These are phyloP conservation scores for Sinocyclocheilus maitianheensis DNA, from an alignment of 2,113 vertebrate species.

Conservation along the genomic window DNA sequence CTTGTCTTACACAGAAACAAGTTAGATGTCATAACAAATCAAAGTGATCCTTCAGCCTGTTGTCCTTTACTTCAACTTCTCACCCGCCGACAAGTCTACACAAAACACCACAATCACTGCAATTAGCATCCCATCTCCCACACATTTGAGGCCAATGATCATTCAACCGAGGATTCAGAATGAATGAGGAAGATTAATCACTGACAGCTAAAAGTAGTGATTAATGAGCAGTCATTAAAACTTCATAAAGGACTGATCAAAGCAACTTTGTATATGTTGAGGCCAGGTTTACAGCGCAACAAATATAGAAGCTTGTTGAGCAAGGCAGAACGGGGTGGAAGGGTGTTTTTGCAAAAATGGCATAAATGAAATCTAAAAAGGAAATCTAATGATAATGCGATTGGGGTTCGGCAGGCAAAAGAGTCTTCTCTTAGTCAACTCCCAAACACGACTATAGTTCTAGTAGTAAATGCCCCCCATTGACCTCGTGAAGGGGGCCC, in stretches of 20 bases:
- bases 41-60: slow-evolving; percentile 26
- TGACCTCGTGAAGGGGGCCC: slow-evolving; percentile 64
- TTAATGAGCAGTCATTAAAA: slow-evolving; percentile 44
- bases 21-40: slow-evolving; percentile 32
- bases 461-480: slow-evolving; percentile 46
- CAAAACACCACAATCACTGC: slow-evolving; percentile 28
- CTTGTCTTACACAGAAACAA: not conserved
- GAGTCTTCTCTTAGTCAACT: slow-evolving; percentile 61
- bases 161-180: slow-evolving; percentile 51
- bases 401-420: slow-evolving; percentile 59
- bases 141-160: slow-evolving; percentile 60
- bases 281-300: not conserved
- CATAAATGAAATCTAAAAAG: not conserved
- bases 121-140: slow-evolving; percentile 30
- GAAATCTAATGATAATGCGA: slow-evolving; percentile 62
- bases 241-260: slow-evolving; percentile 49
- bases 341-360: not conserved
- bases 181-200: slow-evolving; percentile 63
- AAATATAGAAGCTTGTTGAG: not conserved
- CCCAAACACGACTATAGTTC: slow-evolving; percentile 49
- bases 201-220: slow-evolving; percentile 45
- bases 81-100: slow-evolving; percentile 28
- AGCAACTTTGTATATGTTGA: slow-evolving; percentile 13
- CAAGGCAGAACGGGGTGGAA: not conserved
- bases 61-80: slow-evolving; percentile 20